These are phyloP conservation scores for Parazoanthus darwini DNA, from an alignment of 92 coral and sea anemone species.

Conservation along the genomic window DNA sequence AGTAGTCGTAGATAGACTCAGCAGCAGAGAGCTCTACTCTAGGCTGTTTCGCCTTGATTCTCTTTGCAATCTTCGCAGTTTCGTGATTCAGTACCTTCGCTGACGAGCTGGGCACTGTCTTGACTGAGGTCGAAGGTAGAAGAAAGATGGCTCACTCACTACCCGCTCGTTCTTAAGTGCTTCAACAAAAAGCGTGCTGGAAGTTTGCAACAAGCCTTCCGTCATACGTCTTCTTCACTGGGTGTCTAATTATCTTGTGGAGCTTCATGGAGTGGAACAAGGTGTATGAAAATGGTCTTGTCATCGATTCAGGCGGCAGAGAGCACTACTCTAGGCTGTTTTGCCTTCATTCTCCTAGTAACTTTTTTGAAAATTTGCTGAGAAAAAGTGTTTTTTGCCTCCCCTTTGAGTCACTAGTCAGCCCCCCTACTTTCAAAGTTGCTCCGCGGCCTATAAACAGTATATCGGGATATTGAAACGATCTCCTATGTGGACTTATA, in stretches of 20 bases:
- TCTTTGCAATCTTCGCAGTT: not conserved
- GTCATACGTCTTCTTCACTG: conserved; percentile 31
- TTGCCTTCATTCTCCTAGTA: not conserved
- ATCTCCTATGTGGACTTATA: no score
- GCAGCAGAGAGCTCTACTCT: not conserved
- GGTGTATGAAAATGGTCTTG: conserved; percentile 45
- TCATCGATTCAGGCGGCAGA: conserved; percentile 28
- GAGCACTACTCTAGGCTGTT: not conserved
- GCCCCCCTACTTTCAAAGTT: no score
- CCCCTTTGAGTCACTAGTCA: no score
- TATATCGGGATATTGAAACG: no score
- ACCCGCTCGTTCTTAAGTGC: not conserved
- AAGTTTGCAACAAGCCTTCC: conserved; percentile 52
- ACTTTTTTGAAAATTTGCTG: no score
- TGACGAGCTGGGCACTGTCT: not conserved
- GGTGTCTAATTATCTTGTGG: conserved; percentile 49
- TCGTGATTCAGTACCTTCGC: not conserved
- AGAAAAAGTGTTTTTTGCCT: no score
- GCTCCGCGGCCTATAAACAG: no score
- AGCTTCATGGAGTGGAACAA: conserved; percentile 46
- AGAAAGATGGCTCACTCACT: not conserved
- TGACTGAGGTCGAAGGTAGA: not conserved
- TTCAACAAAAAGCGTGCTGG: conserved; percentile 49
- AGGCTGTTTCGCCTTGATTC: not conserved
- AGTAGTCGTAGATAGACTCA: not conserved